phyloP scores from a whole-genome alignment of 2,797 vertebrate species.

The Labroides dimidiatus region DNA sequence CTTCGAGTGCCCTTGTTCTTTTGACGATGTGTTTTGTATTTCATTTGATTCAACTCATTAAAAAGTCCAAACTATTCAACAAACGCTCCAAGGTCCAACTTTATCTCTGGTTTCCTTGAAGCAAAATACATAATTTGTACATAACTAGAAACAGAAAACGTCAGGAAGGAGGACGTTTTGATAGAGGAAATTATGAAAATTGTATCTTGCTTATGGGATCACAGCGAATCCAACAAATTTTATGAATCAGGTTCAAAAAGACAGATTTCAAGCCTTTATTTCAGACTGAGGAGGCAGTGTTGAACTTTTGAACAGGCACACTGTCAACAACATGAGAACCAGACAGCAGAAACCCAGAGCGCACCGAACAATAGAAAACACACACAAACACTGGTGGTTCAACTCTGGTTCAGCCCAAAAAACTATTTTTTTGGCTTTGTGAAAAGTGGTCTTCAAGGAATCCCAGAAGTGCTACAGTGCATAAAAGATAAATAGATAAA shows the following conservation, averaged over 20 bases:
- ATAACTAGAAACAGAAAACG: too few relatives aligned
- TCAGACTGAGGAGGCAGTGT: slow-evolving; percentile 13
- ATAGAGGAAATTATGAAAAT: too few relatives aligned
- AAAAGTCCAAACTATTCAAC: too few relatives aligned
- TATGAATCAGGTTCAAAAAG: neutral
- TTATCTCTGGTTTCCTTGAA: too few relatives aligned
- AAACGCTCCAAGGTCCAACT: too few relatives aligned
- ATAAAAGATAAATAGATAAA: slow-evolving; percentile 49
- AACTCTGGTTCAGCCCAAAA: slow-evolving; percentile 2
- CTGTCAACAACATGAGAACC: slow-evolving; percentile 34
- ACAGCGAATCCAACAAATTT: neutral
- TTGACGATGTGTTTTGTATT: too few relatives aligned
- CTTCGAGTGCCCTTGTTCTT: too few relatives aligned
- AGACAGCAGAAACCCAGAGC: slow-evolving; percentile 1
- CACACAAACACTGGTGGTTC: neutral
- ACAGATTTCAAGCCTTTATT: slow-evolving; percentile 50
- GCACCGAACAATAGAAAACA: neutral
- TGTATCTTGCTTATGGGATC: too few relatives aligned
- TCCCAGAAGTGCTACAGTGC: slow-evolving; percentile 21
- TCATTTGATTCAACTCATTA: too few relatives aligned
- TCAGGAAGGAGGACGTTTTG: too few relatives aligned
- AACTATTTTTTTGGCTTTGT: neutral
- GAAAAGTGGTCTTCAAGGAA: slow-evolving; percentile 7
- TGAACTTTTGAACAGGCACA: slow-evolving; percentile 27
- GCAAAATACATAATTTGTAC: too few relatives aligned